A percentile compares a stretch with the other conserved stretches of the same genome.
These are phyloP conservation scores for Amphimallon solstitiale DNA, from an alignment of 2,888 invertebrate species.

Conservation along the genomic window DNA sequence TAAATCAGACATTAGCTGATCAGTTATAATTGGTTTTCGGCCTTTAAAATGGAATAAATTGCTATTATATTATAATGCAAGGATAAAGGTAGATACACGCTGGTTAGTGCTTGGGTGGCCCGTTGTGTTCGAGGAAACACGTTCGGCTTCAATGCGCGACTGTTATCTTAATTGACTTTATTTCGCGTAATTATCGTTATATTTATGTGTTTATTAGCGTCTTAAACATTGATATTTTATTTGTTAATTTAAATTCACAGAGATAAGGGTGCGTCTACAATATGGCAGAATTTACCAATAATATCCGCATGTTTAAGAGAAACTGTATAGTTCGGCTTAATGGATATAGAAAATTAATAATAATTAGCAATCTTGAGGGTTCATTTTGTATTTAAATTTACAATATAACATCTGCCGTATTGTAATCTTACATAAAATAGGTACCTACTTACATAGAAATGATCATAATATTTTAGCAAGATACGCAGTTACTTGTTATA, in stretches of 20 bases:
- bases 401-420: no score
- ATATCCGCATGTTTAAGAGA: not conserved
- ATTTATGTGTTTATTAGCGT: conserved; percentile 31
- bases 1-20: conserved; percentile 11
- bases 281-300: not conserved
- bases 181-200: conserved; percentile 28
- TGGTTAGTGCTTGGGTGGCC: conserved; percentile 23
- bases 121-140: conserved; percentile 11
- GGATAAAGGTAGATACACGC: conserved; percentile 10
- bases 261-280: conserved; percentile 8
- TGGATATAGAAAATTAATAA: conserved; percentile 4
- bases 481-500: no score
- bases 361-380: not conserved
- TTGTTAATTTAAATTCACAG: conserved; percentile 13
- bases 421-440: no score
- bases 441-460: no score
- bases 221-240: conserved; percentile 31
- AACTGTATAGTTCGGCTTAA: not conserved
- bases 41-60: conserved; percentile 16
- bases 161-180: conserved; percentile 31
- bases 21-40: conserved; percentile 28
- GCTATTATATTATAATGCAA: conserved; percentile 19
- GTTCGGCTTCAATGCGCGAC: conserved; percentile 29
- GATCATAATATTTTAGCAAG: no score
- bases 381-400: no score